Evolutionary conservation across 1,140 invertebrate species (phyloP), one percentile per base, ranked within the genome.

Genomic region (Lepidurus couesii): DNA sequence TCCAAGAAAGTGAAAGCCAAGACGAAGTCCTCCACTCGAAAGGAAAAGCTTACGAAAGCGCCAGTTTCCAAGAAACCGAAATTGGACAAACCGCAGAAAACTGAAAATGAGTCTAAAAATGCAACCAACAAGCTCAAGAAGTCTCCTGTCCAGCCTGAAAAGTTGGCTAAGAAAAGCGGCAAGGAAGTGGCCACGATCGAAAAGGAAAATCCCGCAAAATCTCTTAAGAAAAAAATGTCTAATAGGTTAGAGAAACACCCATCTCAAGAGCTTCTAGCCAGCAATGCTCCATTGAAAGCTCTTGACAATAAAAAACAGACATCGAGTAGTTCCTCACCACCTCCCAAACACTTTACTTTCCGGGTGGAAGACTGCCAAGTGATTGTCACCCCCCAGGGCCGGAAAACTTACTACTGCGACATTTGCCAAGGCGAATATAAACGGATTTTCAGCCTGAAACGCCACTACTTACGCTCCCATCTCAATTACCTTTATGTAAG

Each of bases 381-480:
- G 13, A 65, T 65, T 65, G 13, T 65, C 1, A 65, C 53, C 8
- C 16, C 53, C 53, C 16, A 65, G 21, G 84, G 84, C n/a, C 82
- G 83, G 26, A 85, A 85, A 74, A 26, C 85, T n/a, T 88, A 84
- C 77, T 83, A 83, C 34, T 89, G 88, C 84, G 87, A 89, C 81
- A 84, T 89, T 26, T 89, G 88, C 82, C 81, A 81, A 7, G 84
- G 84, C 6, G 81, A 85, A 1, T 89, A 89, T 81, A 83, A 85
- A 45, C 85, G 88, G 79, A 84, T 84, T n/a, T 87, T 88, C 79
- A 89, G 87, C 81, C 81, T 89, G 6, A 88, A 89, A 80, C 83
- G 88, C 34, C 88, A 89, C 81, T 88, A 87, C 78, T 80, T 89
- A 26, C 83, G 87, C n/a, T 85, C 84, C 79, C 88, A 89, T 82